Base-by-base conservation (phyloP, 64 coral and sea anemone genomes). In the Hydrozoanthus tunicans region DNA sequence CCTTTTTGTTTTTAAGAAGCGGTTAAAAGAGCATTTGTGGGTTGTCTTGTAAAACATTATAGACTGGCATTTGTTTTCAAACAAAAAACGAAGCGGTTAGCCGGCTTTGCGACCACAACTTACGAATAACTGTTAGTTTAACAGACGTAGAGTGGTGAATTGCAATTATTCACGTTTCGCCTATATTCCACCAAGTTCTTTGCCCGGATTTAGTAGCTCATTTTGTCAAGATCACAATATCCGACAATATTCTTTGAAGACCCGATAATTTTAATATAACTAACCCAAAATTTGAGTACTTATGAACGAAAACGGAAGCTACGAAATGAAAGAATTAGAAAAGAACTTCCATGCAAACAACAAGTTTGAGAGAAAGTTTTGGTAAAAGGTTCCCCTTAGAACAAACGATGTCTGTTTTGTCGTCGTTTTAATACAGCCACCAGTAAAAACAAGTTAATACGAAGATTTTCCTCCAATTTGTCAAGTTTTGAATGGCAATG, bases 181-280 rank as follows among this genome's bases (percentile, higher is more conserved):
- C 72, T 51, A 75, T 75, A 51, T 66, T 17, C 17, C 26, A 51
- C 43, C 26, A 51, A 5, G 13, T 27, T 51, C 7, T 6, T 75
- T 75, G 8, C 26, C 25, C 20, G 3, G 52, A 56, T 59, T 24
- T 59, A 58, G 10, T 55, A 88, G 58, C 66, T 75, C 54, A 59
- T 88, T 86, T 58, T 59, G 24, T 56, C 84, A 73, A 88, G 56
- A 88, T 88, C 84, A 88, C 84, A 88, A 88, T 69, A 74, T 88
- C 84, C 84, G 84, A 88, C 55, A 88, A 88, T 74, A 12, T 53
- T 88, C 68, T 88, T 88, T 74, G 84, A 88, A 43, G 14, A 25
- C 53, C 84, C 55, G 55, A 88, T 88, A 88, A 88, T 74, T 88
- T 59, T 88, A 88, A 88, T 88, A 88, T 88, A 88, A 88, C 84